Evolutionary conservation across 2,888 invertebrate genomes (phyloP).

Genomic region (Masnerella sp.): DNA sequence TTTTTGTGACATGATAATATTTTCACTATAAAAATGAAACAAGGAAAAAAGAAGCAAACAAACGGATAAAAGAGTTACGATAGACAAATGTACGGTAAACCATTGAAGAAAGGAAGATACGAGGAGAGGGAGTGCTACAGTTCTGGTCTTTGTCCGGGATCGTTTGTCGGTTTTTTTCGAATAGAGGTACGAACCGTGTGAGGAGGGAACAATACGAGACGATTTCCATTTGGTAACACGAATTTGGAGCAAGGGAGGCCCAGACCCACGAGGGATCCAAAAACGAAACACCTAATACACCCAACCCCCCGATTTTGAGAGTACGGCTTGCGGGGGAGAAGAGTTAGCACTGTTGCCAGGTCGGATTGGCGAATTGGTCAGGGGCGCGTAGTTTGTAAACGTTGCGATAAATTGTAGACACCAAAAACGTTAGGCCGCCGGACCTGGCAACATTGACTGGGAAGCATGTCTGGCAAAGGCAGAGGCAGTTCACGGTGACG

Average conservation of each 20-base stretch:
- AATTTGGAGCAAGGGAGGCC: too few species aligned
- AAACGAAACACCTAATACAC: slow-evolving; percentile 59
- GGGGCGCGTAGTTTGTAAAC: slow-evolving; percentile 58
- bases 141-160: slow-evolving; percentile 52
- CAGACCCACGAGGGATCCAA: too few species aligned
- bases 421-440: too few species aligned
- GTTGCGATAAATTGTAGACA: too few species aligned
- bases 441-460: slow-evolving; percentile 55
- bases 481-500: slow-evolving; percentile 77
- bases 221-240: slow-evolving; percentile 44
- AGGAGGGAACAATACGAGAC: slow-evolving; percentile 47
- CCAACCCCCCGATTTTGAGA: slow-evolving; percentile 62
- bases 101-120: too few species aligned
- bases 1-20: slow-evolving; percentile 77
- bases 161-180: slow-evolving; percentile 50
- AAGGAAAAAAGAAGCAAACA: slow-evolving; percentile 36
- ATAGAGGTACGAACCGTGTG: slow-evolving; percentile 56
- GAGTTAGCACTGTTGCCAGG: slow-evolving; percentile 62
- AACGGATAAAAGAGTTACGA: slow-evolving; percentile 29
- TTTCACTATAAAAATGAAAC: slow-evolving; percentile 68
- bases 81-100: slow-evolving; percentile 20
- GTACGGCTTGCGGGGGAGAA: slow-evolving; percentile 73
- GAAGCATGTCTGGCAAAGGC: slow-evolving; percentile 68
- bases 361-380: slow-evolving; percentile 54
- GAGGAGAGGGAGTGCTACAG: too few species aligned